phyloP scores from a whole-genome alignment of 2,888 invertebrate species.

The Crossocerus cetratus region DNA sequence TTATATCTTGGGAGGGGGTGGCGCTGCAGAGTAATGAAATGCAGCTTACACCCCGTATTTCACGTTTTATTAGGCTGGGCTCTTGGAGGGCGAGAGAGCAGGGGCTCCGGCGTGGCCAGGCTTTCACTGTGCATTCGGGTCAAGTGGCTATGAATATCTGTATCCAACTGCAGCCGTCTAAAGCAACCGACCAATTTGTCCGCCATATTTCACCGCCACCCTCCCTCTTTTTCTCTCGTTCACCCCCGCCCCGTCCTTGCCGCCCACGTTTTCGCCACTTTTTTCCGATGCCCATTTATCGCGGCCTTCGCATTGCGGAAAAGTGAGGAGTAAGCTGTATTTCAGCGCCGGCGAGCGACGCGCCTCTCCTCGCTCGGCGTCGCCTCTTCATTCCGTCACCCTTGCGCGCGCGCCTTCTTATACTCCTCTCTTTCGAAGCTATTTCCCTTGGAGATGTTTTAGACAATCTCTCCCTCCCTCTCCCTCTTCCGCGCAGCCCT shows the following conservation, averaged over 20 bases:
- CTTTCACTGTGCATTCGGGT: slow-evolving; percentile 56
- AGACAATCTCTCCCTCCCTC: no score
- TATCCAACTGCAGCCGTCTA: slow-evolving; percentile 59
- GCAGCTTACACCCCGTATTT: slow-evolving; percentile 55
- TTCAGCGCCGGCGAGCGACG: slow-evolving; percentile 11
- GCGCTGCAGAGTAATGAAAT: slow-evolving; percentile 41
- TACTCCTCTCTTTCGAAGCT: no score
- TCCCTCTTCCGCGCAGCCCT: no score
- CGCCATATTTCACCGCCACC: slow-evolving; percentile 46
- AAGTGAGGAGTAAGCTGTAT: no score
- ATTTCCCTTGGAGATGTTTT: no score
- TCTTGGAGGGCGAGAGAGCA: background rate
- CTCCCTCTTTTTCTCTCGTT: slow-evolving; percentile 14
- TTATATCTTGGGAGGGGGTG: background rate
- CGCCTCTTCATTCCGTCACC: background rate
- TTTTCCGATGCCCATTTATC: slow-evolving; percentile 27
- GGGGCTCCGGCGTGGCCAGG: slow-evolving; percentile 12
- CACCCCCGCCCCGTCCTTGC: background rate
- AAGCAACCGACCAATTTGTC: slow-evolving; percentile 59
- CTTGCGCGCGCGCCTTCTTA: background rate
- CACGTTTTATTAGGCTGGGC: slow-evolving; percentile 54
- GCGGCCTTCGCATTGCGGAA: slow-evolving; percentile 16
- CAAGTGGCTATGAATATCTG: slow-evolving; percentile 67
- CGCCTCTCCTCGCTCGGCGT: background rate
- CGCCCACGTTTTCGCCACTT: slow-evolving; percentile 7